Evolutionary conservation across 2,888 invertebrate species (phyloP).

Genomic region (Agrilus cyanescens): DNA sequence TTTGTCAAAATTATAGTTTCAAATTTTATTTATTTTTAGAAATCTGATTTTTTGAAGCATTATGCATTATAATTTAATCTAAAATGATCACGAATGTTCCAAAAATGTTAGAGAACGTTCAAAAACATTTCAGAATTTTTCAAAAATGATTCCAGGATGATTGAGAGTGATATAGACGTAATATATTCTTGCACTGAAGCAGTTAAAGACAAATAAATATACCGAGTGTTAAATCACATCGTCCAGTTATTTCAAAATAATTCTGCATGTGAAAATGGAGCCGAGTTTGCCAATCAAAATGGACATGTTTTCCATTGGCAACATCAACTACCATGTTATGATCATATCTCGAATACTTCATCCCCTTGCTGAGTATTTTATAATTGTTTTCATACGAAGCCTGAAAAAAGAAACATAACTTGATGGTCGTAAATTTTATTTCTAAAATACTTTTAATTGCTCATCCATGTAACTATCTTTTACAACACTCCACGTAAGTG

Average conservation of each 20-base stretch:
- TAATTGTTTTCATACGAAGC: constrained; percentile 50
- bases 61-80: no score
- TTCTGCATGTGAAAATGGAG: constrained; percentile 61
- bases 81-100: no score
- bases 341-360: constrained; percentile 38
- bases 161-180: no score
- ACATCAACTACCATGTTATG: constrained; percentile 45
- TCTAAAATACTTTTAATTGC: constrained; percentile 39
- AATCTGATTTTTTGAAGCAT: no score
- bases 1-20: no score
- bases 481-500: constrained; percentile 64
- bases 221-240: constrained; percentile 68
- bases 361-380: constrained; percentile 43
- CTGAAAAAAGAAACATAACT: constrained; percentile 25
- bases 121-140: no score
- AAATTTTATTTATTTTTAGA: no score
- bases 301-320: constrained; percentile 54
- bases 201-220: no score
- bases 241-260: constrained; percentile 51
- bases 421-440: neutral
- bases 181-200: no score
- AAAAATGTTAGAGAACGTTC: no score
- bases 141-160: no score
- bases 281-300: constrained; percentile 73
- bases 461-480: constrained; percentile 65